A percentile compares a stretch with the other conserved stretches of the same genome.
Conservation (phyloP, 2,888 invertebrate species). For the Callinectes sapidus region DNA sequence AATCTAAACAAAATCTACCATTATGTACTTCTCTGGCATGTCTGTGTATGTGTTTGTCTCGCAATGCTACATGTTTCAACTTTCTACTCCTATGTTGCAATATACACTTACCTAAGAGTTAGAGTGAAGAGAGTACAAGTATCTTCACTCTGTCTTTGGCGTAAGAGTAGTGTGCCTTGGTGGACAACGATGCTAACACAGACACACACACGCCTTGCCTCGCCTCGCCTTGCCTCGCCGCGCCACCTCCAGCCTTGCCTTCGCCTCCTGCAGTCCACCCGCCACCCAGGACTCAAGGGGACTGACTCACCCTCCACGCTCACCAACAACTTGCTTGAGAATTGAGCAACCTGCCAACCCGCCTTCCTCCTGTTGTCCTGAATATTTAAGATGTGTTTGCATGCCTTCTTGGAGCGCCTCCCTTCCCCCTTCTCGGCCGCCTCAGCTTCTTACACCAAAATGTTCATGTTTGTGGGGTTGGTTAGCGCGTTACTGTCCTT, state of each 20-base stretch:
- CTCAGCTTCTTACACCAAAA: background rate
- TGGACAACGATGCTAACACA: background rate
- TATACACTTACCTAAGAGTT: background rate
- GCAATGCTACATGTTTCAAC: too few species aligned
- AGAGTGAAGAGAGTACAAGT: too few species aligned
- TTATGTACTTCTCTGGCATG: too few species aligned
- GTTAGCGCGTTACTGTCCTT: background rate
- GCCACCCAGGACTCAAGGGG: background rate
- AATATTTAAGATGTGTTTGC: background rate
- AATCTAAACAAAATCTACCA: too few species aligned
- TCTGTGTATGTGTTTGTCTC: too few species aligned
- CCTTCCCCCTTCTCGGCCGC: background rate
- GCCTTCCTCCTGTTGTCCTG: conserved; percentile 18
- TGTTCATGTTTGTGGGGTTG: background rate
- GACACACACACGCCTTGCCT: too few species aligned
- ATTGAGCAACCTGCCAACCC: conserved; percentile 17
- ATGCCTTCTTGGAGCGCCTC: background rate
- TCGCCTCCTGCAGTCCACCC: background rate
- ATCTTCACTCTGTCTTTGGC: too few species aligned
- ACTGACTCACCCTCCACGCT: background rate
- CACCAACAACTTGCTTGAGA: background rate
- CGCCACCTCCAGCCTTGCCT: background rate
- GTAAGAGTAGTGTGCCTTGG: background rate
- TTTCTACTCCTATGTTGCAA: too few species aligned
- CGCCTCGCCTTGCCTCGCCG: background rate